phyloP scores from a whole-genome alignment of 1,140 invertebrate species.

The Coenobita brevimanus region DNA sequence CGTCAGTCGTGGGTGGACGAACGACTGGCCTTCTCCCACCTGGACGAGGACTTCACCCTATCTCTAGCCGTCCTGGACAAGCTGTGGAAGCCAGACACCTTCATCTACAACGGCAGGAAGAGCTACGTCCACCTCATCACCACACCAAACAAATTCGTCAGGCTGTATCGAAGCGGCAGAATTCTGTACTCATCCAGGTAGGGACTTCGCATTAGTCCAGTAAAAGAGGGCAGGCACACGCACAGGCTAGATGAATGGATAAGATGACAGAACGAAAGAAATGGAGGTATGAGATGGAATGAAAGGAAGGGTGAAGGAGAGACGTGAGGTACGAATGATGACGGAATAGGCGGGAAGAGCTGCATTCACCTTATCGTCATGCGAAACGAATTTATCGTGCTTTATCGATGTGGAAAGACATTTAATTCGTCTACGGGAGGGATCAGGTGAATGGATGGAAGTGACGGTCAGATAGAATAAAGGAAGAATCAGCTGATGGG shows the following conservation, averaged over 20 bases:
- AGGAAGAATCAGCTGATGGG: no score
- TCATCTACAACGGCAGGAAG: constrained; percentile 92
- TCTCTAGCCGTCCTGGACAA: constrained; percentile 93
- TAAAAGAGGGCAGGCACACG: neutral
- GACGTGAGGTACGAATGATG: no score
- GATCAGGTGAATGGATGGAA: neutral
- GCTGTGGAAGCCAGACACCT: constrained; percentile 97
- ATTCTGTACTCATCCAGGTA: constrained; percentile 96
- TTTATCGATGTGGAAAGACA: neutral
- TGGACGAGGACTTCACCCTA: constrained; percentile 84
- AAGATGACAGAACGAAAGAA: no score
- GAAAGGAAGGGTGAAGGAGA: no score
- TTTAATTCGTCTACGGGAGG: neutral
- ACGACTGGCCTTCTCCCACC: constrained; percentile 83
- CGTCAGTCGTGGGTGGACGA: constrained; percentile 91
- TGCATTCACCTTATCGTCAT: no score
- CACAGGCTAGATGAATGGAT: no score
- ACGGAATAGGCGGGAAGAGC: no score
- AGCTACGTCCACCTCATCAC: constrained; percentile 97
- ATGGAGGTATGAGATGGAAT: no score
- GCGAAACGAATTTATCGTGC: no score
- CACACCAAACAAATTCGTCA: constrained; percentile 92
- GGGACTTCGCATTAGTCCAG: constrained; percentile 42
- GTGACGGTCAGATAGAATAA: neutral
- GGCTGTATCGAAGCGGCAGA: constrained; percentile 91